A percentile compares a stretch with the other conserved stretches of the same genome.
These are phyloP conservation scores for Candidula unifasciata DNA, from an alignment of 2,888 invertebrate species.

Conservation along the genomic window DNA sequence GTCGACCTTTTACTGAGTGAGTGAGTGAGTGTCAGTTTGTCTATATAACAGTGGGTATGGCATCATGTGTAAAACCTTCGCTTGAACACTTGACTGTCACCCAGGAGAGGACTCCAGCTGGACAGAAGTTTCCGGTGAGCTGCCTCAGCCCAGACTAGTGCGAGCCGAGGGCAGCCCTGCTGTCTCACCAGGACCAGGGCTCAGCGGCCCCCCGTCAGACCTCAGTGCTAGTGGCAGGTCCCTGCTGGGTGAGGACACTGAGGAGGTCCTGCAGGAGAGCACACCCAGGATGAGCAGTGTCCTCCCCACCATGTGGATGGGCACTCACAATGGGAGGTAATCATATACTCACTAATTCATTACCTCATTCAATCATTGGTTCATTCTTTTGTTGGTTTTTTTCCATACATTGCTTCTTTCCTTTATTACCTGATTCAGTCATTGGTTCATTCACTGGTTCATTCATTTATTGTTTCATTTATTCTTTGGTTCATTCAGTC, in stretches of 20 bases:
- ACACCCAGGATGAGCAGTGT: conserved; percentile 88
- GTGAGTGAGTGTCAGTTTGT: too few species aligned
- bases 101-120: conserved; percentile 51
- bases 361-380: conserved; percentile 40
- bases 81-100: not conserved
- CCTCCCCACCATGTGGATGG: conserved; percentile 98
- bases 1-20: too few species aligned
- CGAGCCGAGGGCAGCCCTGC: conserved; percentile 73
- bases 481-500: not conserved
- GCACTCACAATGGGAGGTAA: conserved; percentile 91
- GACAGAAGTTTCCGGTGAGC: conserved; percentile 26
- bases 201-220: conserved; percentile 78
- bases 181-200: conserved; percentile 69
- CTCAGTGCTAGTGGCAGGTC: conserved; percentile 79
- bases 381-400: not conserved
- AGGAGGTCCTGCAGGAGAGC: conserved; percentile 77
- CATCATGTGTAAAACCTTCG: not conserved
- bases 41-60: not conserved
- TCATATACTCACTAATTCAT: conserved; percentile 28
- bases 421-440: conserved; percentile 44
- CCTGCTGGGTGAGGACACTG: conserved; percentile 68
- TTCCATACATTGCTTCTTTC: not conserved
- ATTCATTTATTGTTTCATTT: not conserved
- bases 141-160: conserved; percentile 61
- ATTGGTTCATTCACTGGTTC: too few species aligned